Evolutionary conservation across 37 sponge, comb jelly and placozoan genomes (phyloP).

Genomic region (Petrosia ficiformis): DNA sequence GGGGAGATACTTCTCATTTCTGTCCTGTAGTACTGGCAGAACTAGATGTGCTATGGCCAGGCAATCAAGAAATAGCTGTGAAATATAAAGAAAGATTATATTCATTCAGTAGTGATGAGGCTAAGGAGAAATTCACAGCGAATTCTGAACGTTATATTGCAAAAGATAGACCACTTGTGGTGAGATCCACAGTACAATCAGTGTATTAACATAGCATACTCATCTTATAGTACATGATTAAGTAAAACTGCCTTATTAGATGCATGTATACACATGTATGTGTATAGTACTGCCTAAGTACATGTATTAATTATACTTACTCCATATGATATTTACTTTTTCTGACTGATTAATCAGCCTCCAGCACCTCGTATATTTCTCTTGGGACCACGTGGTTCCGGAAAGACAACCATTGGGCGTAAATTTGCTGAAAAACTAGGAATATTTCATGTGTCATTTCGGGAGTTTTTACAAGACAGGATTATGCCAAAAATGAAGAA

Average conservation of each 20-base stretch:
- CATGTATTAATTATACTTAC: not conserved
- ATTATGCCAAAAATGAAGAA: slow-evolving; percentile 74
- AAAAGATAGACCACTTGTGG: slow-evolving; percentile 42
- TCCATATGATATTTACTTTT: not conserved
- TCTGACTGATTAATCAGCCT: slow-evolving; percentile 44
- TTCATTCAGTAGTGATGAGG: slow-evolving; percentile 80
- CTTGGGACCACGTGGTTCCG: slow-evolving; percentile 75
- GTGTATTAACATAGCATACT: no score
- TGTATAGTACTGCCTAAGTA: not conserved
- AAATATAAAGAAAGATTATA: slow-evolving; percentile 86
- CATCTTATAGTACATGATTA: no score
- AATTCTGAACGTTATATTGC: slow-evolving; percentile 46
- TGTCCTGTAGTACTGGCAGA: slow-evolving; percentile 93
- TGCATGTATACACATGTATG: not conserved
- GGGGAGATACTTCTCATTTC: slow-evolving; percentile 87
- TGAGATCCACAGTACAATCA: slow-evolving; percentile 1
- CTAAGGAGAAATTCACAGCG: slow-evolving; percentile 75
- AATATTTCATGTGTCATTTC: slow-evolving; percentile 88
- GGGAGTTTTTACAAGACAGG: slow-evolving; percentile 82
- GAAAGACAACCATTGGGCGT: slow-evolving; percentile 80
- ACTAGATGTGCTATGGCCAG: slow-evolving; percentile 77
- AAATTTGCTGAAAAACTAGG: slow-evolving; percentile 62
- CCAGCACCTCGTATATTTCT: slow-evolving; percentile 86
- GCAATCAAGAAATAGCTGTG: slow-evolving; percentile 24
- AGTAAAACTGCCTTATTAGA: no score